Percentiles rank a stretch among this genome's conserved stretches.
Evolutionary conservation across 2,888 invertebrate genomes (phyloP).

Genomic region (Volucella inanis): DNA sequence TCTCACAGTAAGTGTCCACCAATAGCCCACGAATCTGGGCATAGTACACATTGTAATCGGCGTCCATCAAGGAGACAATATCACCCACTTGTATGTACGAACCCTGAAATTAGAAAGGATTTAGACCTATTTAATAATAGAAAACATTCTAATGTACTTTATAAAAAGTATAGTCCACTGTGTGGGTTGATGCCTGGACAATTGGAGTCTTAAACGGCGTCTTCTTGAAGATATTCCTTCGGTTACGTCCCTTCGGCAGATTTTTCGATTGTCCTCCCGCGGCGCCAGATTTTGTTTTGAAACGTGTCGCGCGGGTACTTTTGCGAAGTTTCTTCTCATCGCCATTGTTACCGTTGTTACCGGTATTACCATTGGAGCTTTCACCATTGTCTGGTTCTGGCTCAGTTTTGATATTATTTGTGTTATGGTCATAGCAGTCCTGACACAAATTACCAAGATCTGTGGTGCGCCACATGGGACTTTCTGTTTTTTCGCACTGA

Average conservation of each 20-base stretch:
- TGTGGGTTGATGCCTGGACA: conserved; percentile 91
- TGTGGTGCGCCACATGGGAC: conserved; percentile 89
- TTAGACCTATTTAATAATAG: background rate
- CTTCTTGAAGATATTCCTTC: conserved; percentile 91
- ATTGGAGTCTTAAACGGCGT: conserved; percentile 91
- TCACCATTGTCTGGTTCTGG: conserved; percentile 74
- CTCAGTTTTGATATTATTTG: conserved; percentile 79
- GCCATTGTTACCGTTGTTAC: conserved; percentile 32
- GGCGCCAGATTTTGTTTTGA: conserved; percentile 83
- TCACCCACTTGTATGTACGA: conserved; percentile 95
- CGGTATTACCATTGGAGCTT: conserved; percentile 50
- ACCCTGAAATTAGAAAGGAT: conserved; percentile 83
- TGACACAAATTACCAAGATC: conserved; percentile 91
- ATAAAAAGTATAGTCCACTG: conserved; percentile 90
- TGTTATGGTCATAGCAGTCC: conserved; percentile 87
- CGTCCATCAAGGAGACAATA: conserved; percentile 92
- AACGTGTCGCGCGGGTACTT: conserved; percentile 77
- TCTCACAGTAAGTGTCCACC: conserved; percentile 96
- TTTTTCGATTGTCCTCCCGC: conserved; percentile 73
- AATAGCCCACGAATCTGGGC: conserved; percentile 95
- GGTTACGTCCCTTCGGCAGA: conserved; percentile 87
- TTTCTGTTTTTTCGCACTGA: conserved; percentile 88
- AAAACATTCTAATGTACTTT: conserved; percentile 83
- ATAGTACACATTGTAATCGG: conserved; percentile 91
- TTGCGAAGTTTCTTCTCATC: conserved; percentile 80